A percentile compares a stretch with the other conserved stretches of the same genome.
Conservation (phyloP, 2,888 invertebrate genomes). For the Gymnoscelis rufifasciata region DNA sequence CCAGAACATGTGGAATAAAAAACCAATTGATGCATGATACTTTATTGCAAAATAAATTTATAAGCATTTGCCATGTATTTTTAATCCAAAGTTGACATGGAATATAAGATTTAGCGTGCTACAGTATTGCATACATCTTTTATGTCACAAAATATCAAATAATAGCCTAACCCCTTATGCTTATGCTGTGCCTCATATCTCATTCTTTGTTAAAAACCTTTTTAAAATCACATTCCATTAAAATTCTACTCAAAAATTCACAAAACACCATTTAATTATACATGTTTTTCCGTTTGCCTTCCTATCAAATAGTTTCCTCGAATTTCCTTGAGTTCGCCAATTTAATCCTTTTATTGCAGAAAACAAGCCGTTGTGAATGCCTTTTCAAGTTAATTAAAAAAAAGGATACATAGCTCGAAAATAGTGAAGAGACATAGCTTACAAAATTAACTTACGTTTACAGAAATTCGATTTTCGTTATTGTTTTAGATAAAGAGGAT, state of each 20-base stretch:
- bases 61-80: not conserved
- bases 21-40: not conserved
- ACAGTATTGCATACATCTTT: not conserved
- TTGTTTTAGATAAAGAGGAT: too few species aligned
- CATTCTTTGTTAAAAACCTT: not conserved
- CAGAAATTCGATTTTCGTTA: too few species aligned
- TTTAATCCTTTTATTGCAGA: too few species aligned
- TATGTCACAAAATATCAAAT: not conserved
- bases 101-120: not conserved
- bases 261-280: too few species aligned
- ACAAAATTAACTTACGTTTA: too few species aligned
- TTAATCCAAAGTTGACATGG: not conserved
- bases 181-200: not conserved
- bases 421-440: too few species aligned
- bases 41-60: conserved; percentile 3
- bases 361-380: not conserved
- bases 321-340: too few species aligned
- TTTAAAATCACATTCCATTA: too few species aligned
- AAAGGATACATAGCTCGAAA: too few species aligned
- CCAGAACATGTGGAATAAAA: not conserved
- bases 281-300: too few species aligned
- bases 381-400: not conserved
- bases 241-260: too few species aligned
- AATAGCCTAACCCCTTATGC: not conserved
- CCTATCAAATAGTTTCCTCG: too few species aligned